Conservation (phyloP, 2,888 invertebrate species). For the Latrodectus hesperus region DNA sequence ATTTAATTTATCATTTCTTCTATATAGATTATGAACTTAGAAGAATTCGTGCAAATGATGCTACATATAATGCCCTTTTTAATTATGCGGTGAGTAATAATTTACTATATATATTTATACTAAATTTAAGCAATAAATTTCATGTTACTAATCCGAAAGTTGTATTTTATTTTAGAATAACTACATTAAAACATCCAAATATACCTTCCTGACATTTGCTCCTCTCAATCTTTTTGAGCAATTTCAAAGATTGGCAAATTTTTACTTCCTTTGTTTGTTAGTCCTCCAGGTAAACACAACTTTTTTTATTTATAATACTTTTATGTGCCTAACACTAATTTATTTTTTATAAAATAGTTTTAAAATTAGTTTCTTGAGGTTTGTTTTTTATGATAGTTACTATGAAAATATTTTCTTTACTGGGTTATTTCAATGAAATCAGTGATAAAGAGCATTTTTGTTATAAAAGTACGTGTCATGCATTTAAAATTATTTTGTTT, state of each 20-base stretch:
- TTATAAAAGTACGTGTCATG: too few relatives aligned
- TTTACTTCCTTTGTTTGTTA: constrained; percentile 98
- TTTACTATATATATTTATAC: not conserved
- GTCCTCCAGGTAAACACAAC: constrained; percentile 84
- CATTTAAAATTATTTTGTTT: too few relatives aligned
- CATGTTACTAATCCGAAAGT: not conserved
- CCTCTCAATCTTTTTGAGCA: constrained; percentile 99
- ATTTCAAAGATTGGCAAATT: constrained; percentile 99
- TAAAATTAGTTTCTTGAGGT: too few relatives aligned
- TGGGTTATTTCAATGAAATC: too few relatives aligned
- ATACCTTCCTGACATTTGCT: constrained; percentile 96
- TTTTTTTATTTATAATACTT: not conserved
- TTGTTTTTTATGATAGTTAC: too few relatives aligned
- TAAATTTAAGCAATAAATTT: not conserved
- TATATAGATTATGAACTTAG: constrained; percentile 75
- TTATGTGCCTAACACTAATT: too few relatives aligned
- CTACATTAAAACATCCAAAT: constrained; percentile 99
- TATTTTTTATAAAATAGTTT: too few relatives aligned
- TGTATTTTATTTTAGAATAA: constrained; percentile 85
- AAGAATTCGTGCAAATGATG: constrained; percentile 96
- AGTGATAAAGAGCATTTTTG: too few relatives aligned
- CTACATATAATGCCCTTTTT: constrained; percentile 95
- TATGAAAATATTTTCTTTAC: too few relatives aligned
- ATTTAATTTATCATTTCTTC: not conserved
- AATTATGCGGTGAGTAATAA: constrained; percentile 95